phyloP scores from a whole-genome alignment of 2,888 invertebrate species.

The Halocaridina rubra region DNA sequence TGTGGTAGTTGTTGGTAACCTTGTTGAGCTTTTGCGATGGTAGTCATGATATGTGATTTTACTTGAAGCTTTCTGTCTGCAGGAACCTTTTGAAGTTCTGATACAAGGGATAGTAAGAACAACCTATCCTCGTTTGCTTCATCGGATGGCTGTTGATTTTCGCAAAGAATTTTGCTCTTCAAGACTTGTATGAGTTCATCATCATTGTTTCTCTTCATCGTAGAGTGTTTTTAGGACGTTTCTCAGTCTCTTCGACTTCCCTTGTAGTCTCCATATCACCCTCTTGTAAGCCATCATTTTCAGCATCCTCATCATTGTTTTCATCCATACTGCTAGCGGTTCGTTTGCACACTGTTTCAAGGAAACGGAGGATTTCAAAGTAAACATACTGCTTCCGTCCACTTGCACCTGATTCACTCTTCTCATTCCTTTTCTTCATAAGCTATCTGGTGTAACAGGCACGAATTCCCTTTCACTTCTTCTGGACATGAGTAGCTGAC shows the following conservation, averaged over 20 bases:
- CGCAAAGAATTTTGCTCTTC: constrained; percentile 18
- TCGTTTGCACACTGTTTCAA: constrained; percentile 3
- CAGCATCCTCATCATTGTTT: not conserved
- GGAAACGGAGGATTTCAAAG: constrained; percentile 23
- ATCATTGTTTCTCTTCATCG: not conserved
- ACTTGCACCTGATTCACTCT: not conserved
- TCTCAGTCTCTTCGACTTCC: constrained; percentile 20
- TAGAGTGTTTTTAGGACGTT: constrained; percentile 18
- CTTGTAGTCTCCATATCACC: not conserved
- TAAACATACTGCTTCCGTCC: constrained; percentile 25
- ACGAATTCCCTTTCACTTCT: constrained; percentile 20
- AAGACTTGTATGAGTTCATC: constrained; percentile 14
- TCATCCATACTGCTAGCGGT: constrained; percentile 21
- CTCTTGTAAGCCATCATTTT: not conserved
- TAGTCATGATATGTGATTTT: not conserved
- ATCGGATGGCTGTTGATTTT: constrained; percentile 24
- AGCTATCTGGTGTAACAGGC: constrained; percentile 17
- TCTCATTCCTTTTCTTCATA: not conserved
- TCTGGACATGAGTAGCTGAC: constrained; percentile 6
- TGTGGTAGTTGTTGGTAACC: not conserved
- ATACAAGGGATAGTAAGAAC: constrained; percentile 26
- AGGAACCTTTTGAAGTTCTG: constrained; percentile 69
- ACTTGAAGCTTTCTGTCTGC: constrained; percentile 67
- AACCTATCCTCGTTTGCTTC: constrained; percentile 24
- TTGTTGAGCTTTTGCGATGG: not conserved